These are phyloP conservation scores for Idaea biselata DNA, from an alignment of 2,888 invertebrate species.

Conservation along the genomic window DNA sequence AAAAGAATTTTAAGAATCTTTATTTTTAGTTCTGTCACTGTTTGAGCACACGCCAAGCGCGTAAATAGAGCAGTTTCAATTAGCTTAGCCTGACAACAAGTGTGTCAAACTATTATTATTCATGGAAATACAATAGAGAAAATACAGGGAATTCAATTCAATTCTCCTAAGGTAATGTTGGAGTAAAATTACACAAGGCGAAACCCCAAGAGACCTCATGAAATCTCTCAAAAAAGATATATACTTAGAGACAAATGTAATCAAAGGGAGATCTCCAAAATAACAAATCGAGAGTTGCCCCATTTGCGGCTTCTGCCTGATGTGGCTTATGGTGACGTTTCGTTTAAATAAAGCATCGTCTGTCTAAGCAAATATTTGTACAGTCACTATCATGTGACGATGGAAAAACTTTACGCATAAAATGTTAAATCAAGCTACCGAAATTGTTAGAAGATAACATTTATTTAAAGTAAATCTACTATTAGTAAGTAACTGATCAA, in stretches of 20 bases:
- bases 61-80: conserved; percentile 34
- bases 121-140: conserved; percentile 8
- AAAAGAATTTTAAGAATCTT: conserved; percentile 8
- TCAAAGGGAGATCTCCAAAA: background rate
- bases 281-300: background rate
- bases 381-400: conserved; percentile 14
- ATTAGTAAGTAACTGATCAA: conserved; percentile 10
- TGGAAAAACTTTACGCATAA: conserved; percentile 10
- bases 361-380: background rate
- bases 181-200: background rate
- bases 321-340: background rate
- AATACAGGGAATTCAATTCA: background rate
- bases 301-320: background rate
- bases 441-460: background rate
- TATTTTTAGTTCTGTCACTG: conserved; percentile 40
- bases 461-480: too few relatives aligned
- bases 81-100: conserved; percentile 22
- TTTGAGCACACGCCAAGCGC: conserved; percentile 49
- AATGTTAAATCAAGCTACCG: background rate
- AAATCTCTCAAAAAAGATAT: background rate
- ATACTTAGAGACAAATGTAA: background rate
- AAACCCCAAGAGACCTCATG: background rate
- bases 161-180: background rate
- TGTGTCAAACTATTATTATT: conserved; percentile 32
- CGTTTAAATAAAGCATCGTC: background rate